These are phyloP conservation scores for Malthinus flaveolus DNA, from an alignment of 2,888 invertebrate species.

Conservation along the genomic window DNA sequence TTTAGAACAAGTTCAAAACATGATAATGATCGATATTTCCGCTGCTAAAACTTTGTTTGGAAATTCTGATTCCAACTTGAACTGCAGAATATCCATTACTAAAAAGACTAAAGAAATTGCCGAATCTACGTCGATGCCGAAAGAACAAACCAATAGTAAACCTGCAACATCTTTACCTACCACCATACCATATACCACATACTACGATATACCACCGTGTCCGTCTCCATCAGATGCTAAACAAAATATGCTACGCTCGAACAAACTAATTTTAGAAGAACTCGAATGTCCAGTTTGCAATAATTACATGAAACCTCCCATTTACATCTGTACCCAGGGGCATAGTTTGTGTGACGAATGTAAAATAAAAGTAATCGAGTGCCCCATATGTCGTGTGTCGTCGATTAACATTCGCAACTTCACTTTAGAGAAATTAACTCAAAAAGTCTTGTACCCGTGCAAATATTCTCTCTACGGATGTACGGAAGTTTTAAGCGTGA, in stretches of 20 bases:
- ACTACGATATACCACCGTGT: too few species aligned
- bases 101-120: conserved; percentile 19
- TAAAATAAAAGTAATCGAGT: conserved; percentile 4
- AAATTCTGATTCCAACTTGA: conserved; percentile 8
- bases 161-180: too few species aligned
- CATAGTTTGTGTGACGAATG: conserved; percentile 15
- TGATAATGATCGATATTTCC: conserved; percentile 19
- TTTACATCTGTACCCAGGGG: conserved; percentile 6
- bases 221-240: not conserved
- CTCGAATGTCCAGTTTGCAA: conserved; percentile 14
- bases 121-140: conserved; percentile 5
- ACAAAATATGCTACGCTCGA: too few species aligned
- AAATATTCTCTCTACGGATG: too few species aligned
- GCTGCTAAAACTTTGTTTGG: conserved; percentile 14
- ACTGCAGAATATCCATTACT: conserved; percentile 18
- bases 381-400: conserved; percentile 8
- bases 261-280: conserved; percentile 2
- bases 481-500: too few species aligned
- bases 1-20: conserved; percentile 15
- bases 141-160: not conserved
- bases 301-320: conserved; percentile 10
- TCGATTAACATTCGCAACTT: conserved; percentile 4
- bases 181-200: too few species aligned
- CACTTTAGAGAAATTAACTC: conserved; percentile 6
- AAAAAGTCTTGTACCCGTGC: too few species aligned